Base-by-base conservation (phyloP, 2,888 invertebrate genomes). In the Timema podura region DNA sequence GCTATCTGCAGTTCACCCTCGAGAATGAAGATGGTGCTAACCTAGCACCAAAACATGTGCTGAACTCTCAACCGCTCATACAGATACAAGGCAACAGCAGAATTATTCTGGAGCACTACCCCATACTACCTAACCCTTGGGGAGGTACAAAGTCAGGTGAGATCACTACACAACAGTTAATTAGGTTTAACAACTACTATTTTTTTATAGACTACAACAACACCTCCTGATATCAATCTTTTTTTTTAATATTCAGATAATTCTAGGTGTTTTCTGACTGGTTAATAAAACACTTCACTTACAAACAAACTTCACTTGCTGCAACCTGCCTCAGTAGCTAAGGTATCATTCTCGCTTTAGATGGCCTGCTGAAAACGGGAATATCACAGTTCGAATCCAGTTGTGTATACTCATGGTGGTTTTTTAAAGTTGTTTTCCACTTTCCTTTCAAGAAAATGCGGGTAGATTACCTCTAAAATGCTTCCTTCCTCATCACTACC, bases 1-100 rank as follows among this genome's bases (percentile, higher is more conserved):
- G 98, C 6, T 88, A 88, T 74, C 82, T 98, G 65, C 85, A 91
- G 74, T 96, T 96, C 79, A 85, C 86, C 1, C 87, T 91, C 0
- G 80, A 82, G 73, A 86, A 90, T 68, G 89, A 90, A 73, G 88
- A 89, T 64, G 88, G 87, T 6, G 83, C 87, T 30, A 85, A 88
- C 48, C 80, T 80, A 44, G 80, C 82, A 68, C 81, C 83, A 13
- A 80, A 83, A 0, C 81, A 82, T 6, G 84, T 89, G 5, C 78
- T 89, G 54, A 81, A 84, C 3, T 84, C 86, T 69, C 91, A 90
- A 80, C 95, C 96, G 0, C 81, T 95, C 15, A 91, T 96, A 6
- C 90, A 94, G 77, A 82, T 98, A 61, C 91, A 94, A 78, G 93
- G 91, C 65, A 82, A 81, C 74, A 81, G 87, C 76, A 85, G 85